Evolutionary conservation across 2,888 invertebrate genomes (phyloP), one percentile per base, ranked within the genome.

Genomic region (Hirtodrosophila trivittata): DNA sequence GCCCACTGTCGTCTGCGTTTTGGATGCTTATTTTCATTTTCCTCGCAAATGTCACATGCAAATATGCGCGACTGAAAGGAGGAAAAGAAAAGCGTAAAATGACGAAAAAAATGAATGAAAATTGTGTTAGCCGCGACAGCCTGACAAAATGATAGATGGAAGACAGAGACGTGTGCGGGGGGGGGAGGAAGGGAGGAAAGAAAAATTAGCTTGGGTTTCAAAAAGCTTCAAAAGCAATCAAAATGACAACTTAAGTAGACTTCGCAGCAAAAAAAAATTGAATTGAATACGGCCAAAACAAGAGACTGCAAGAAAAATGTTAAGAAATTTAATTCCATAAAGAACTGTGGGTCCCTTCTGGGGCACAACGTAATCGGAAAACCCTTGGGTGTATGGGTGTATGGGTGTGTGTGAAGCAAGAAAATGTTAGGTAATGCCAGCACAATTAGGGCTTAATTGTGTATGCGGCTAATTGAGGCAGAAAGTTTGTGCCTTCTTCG

Each of bases 181-280:
- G 10, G n/a, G n/a, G n/a, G n/a, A n/a, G n/a, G n/a, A n/a, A n/a
- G n/a, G n/a, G n/a, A n/a, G n/a, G 14, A n/a, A 39, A 43, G 49
- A 62, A 62, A 84, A 86, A 86, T 84, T 84, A 80, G 72, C 85
- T 66, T 68, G 50, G 72, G 78, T 78, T 75, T 57, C 57, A 62
- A 62, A 69, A 74, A 74, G 77, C 76, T 77, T 84, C 77, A 86
- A 86, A 82, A 86, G 82, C 85, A 82, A 82, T 82, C 82, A 82
- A 81, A 77, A 77, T 86, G 85, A 82, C 85, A 82, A 82, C 72
- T 86, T 86, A 86, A 82, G 87, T 81, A 82, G 85, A 87, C 70
- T 84, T 86, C 83, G 21, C 64, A 60, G 35, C 51, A 65, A 64
- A 46, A 62, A n/a, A n/a, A n/a, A n/a, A n/a, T n/a, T n/a, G n/a